Percentiles rank a stretch among this genome's conserved stretches.
These are phyloP conservation scores for Thymelicus sylvestris DNA, from an alignment of 2,888 invertebrate genomes.

Conservation along the genomic window DNA sequence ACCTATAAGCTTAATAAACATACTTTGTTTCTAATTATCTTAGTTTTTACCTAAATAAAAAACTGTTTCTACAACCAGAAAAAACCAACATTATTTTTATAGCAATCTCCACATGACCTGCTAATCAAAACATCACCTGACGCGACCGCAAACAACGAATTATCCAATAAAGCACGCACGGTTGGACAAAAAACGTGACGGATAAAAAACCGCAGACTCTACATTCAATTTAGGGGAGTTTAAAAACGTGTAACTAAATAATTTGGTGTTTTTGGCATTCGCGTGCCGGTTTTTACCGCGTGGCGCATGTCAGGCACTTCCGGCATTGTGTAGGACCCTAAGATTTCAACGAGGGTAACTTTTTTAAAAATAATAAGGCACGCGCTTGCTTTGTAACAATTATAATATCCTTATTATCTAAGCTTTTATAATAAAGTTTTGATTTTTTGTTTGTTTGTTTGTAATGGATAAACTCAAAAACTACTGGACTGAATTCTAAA, in stretches of 20 bases:
- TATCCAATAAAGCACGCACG: conserved; percentile 38
- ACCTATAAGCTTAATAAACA: background rate
- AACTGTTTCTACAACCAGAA: background rate
- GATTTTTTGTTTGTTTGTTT: no score
- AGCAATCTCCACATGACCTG: conserved; percentile 20
- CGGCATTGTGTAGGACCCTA: conserved; percentile 68
- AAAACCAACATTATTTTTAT: conserved; percentile 11
- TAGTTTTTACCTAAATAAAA: background rate
- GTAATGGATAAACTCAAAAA: no score
- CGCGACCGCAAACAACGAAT: conserved; percentile 38
- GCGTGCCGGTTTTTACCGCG: conserved; percentile 67
- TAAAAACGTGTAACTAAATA: conserved; percentile 74
- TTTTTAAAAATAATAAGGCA: conserved; percentile 40
- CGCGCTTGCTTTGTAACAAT: conserved; percentile 7
- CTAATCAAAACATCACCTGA: conserved; percentile 40
- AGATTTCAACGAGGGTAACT: conserved; percentile 48
- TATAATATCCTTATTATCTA: background rate
- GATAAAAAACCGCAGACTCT: conserved; percentile 52
- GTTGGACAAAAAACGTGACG: conserved; percentile 35
- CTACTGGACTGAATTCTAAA: no score
- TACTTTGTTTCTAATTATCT: background rate
- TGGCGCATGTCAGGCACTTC: conserved; percentile 72
- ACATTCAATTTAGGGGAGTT: conserved; percentile 51
- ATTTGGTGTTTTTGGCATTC: conserved; percentile 72
- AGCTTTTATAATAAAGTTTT: no score